Conservation (phyloP, 2,888 invertebrate species). For the Gisinianus flammeolus region DNA sequence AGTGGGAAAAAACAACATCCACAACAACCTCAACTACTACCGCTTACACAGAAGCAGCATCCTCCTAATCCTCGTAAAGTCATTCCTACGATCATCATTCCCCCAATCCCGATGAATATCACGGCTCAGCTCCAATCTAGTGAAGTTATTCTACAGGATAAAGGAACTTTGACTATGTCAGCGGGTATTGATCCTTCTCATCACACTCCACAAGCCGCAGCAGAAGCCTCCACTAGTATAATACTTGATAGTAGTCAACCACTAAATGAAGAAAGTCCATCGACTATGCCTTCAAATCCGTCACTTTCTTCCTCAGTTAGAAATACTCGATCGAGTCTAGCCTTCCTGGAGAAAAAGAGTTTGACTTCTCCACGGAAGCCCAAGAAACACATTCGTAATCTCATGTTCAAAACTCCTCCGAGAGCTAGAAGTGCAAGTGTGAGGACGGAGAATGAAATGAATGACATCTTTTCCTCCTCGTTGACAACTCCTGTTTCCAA, state of each 20-base stretch:
- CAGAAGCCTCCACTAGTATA: too few species aligned
- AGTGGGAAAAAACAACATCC: neutral
- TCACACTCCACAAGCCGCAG: neutral
- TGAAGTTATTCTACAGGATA: too few species aligned
- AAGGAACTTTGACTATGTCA: too few species aligned
- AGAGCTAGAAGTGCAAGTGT: constrained; percentile 41
- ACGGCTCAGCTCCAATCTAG: neutral
- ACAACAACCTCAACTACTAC: too few species aligned
- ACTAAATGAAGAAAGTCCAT: neutral
- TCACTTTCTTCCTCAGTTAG: neutral
- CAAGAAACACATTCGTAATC: constrained; percentile 54
- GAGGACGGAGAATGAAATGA: constrained; percentile 25
- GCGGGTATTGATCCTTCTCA: too few species aligned
- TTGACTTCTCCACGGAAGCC: constrained; percentile 56
- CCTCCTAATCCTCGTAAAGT: too few species aligned
- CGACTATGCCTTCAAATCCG: constrained; percentile 15
- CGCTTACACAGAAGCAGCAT: neutral
- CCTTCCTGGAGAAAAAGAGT: constrained; percentile 46
- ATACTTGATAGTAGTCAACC: too few species aligned
- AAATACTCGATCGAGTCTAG: neutral
- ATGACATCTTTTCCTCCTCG: too few species aligned
- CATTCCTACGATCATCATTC: neutral
- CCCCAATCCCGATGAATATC: neutral
- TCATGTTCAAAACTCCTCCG: constrained; percentile 56
- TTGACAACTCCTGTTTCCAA: neutral